phyloP scores from a whole-genome alignment of 2,888 invertebrate genomes.

The Trichopoda pennipes region DNA sequence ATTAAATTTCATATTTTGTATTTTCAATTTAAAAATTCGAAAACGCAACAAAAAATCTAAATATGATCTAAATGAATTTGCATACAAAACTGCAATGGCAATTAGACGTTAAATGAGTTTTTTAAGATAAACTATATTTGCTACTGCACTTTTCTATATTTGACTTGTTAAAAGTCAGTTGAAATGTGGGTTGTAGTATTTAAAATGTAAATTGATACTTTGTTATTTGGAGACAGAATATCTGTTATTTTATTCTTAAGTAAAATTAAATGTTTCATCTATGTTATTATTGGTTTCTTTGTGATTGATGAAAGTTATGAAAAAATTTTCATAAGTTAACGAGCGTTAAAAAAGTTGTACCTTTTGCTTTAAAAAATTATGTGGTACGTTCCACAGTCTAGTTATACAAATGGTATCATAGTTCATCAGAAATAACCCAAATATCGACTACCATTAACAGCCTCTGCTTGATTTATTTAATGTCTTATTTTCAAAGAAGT shows the following conservation, averaged over 20 bases:
- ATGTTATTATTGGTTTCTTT: background rate
- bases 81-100: background rate
- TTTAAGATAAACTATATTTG: constrained; percentile 25
- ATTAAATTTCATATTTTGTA: constrained; percentile 47
- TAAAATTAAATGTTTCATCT: constrained; percentile 5
- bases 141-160: constrained; percentile 25
- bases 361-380: no score
- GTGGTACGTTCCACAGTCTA: no score
- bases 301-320: background rate
- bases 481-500: no score
- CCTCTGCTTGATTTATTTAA: no score
- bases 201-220: constrained; percentile 52
- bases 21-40: constrained; percentile 19
- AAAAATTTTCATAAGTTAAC: background rate
- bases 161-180: constrained; percentile 24
- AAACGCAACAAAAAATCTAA: constrained; percentile 6
- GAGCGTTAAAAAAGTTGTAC: no score
- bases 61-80: constrained; percentile 10
- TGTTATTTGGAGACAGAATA: constrained; percentile 27
- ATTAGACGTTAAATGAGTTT: constrained; percentile 14
- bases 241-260: constrained; percentile 14
- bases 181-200: constrained; percentile 54
- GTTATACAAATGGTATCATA: no score
- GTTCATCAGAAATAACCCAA: no score
- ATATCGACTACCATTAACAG: no score